Conservation (phyloP, 2,888 invertebrate species). For the Zhuqinia jingwanae region DNA sequence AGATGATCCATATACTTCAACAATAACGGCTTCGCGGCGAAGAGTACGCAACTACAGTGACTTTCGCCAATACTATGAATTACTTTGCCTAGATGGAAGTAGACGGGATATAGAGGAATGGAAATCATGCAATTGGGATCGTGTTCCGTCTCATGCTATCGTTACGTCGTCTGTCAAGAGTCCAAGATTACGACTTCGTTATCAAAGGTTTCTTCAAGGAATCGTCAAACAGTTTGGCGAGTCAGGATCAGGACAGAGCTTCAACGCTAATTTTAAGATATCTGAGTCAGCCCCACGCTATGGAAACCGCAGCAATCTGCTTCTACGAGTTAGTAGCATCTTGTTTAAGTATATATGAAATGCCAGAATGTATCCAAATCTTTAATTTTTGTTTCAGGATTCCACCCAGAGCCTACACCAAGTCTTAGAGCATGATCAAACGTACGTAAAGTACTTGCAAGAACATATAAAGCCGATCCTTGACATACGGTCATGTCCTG, state of each 20-base stretch:
- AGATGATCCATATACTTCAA: constrained; percentile 31
- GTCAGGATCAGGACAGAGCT: constrained; percentile 18
- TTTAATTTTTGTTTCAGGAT: constrained; percentile 84
- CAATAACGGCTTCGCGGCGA: constrained; percentile 19
- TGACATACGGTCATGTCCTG: constrained; percentile 91
- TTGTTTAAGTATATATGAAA: constrained; percentile 57
- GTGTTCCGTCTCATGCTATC: constrained; percentile 90
- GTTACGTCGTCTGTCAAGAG: constrained; percentile 91
- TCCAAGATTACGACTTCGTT: constrained; percentile 82
- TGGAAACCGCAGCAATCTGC: constrained; percentile 87
- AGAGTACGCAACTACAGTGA: constrained; percentile 62
- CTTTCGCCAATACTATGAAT: constrained; percentile 86
- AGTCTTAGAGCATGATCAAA: constrained; percentile 88
- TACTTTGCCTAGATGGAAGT: constrained; percentile 90
- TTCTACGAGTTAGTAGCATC: constrained; percentile 86
- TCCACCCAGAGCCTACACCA: constrained; percentile 85
- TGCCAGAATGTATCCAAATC: neutral
- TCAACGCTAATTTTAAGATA: constrained; percentile 81
- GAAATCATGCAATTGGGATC: constrained; percentile 91
- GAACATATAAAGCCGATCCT: constrained; percentile 86
- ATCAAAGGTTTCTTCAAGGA: constrained; percentile 81
- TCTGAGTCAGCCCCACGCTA: constrained; percentile 88
- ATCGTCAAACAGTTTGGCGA: constrained; percentile 79
- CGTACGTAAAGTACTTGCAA: constrained; percentile 88
- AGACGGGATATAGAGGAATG: constrained; percentile 87